Conservation (phyloP, 2,888 invertebrate genomes). For the Theodoxus fluviatilis region DNA sequence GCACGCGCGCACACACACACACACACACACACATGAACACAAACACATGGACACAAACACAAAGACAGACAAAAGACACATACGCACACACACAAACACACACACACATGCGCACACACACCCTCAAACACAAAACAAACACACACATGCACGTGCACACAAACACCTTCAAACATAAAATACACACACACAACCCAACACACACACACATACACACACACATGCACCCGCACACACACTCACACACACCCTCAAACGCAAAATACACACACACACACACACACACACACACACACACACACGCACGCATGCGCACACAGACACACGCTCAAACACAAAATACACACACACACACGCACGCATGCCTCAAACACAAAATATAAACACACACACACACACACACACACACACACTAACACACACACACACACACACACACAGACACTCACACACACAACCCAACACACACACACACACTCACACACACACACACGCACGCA, state of each 20-base stretch:
- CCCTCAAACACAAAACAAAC: too few species aligned
- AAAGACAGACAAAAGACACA: too few species aligned
- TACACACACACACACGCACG: slow-evolving; percentile 7
- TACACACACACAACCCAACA: background rate
- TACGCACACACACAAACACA: slow-evolving; percentile 5
- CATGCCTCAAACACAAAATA: too few species aligned
- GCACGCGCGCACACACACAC: too few species aligned
- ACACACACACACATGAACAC: background rate
- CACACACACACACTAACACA: background rate
- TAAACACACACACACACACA: slow-evolving; percentile 3
- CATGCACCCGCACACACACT: background rate
- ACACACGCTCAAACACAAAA: too few species aligned
- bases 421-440: too few species aligned
- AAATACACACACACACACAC: too few species aligned
- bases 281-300: slow-evolving; percentile 5
- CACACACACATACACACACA: background rate
- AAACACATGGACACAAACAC: too few species aligned
- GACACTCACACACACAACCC: too few species aligned
- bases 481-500: background rate
- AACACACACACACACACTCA: slow-evolving; percentile 1
- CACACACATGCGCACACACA: background rate
- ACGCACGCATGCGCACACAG: background rate
- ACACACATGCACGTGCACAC: too few species aligned
- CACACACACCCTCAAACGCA: too few species aligned
- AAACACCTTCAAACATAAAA: too few species aligned